A percentile compares a stretch with the other conserved stretches of the same genome.
phyloP scores from a whole-genome alignment of 2,113 vertebrate genomes.

The Ammodytes dubius region DNA sequence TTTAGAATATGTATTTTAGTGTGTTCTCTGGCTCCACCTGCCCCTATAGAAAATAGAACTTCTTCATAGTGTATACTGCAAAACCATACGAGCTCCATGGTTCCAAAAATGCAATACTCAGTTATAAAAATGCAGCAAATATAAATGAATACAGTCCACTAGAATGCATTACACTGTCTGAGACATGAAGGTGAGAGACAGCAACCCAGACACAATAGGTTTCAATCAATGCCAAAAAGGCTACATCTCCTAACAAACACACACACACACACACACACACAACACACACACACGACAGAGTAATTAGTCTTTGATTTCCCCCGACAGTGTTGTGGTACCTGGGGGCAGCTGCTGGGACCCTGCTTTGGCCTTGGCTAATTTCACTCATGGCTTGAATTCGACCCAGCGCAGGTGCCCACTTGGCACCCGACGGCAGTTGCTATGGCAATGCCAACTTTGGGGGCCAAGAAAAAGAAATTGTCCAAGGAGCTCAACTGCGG shows the following conservation, averaged over 20 bases:
- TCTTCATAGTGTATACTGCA: neutral
- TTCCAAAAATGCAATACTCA: neutral
- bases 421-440: conserved; percentile 71
- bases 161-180: conserved; percentile 11
- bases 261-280: neutral
- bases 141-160: neutral
- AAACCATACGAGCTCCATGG: neutral
- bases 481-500: conserved; percentile 54
- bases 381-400: conserved; percentile 77
- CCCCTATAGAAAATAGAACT: neutral
- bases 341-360: conserved; percentile 74
- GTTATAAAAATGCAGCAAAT: neutral
- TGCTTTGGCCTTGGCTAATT: conserved; percentile 80
- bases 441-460: conserved; percentile 76
- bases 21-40: neutral
- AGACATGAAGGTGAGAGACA: conserved; percentile 24
- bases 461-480: conserved; percentile 67
- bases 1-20: neutral
- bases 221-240: conserved; percentile 48
- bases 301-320: conserved; percentile 81
- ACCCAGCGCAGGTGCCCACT: conserved; percentile 78
- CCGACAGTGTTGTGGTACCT: conserved; percentile 63
- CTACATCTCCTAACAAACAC: conserved; percentile 2
- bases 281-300: conserved; percentile 34
- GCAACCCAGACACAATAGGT: conserved; percentile 51